A percentile compares a stretch with the other conserved stretches of the same genome.
Evolutionary conservation across 2,888 invertebrate genomes (phyloP).

Genomic region (Drosophila rubida): DNA sequence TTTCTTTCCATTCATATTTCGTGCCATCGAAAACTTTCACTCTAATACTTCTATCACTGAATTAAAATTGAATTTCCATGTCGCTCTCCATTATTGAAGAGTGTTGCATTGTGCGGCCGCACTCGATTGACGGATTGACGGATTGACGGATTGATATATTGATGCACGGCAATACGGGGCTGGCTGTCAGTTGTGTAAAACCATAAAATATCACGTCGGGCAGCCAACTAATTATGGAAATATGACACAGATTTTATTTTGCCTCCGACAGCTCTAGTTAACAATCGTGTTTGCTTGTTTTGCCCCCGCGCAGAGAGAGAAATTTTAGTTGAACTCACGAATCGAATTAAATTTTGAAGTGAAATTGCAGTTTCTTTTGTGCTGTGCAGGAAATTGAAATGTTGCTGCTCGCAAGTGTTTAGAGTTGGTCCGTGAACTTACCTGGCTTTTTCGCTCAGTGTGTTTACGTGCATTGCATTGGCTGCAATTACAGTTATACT

Average conservation of each 20-base stretch:
- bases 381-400: too few species aligned
- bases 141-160: not conserved
- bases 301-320: not conserved
- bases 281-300: not conserved
- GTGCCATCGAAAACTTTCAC: not conserved
- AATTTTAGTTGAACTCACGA: too few species aligned
- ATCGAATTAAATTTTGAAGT: too few species aligned
- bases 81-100: conserved; percentile 14
- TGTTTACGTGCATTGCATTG: conserved; percentile 1
- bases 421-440: not conserved
- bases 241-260: conserved; percentile 48
- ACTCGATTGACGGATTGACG: conserved; percentile 2
- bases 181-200: conserved; percentile 30
- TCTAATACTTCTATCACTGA: conserved; percentile 17
- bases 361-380: too few species aligned
- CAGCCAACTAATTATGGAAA: conserved; percentile 68
- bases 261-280: conserved; percentile 26
- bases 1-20: conserved; percentile 3
- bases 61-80: conserved; percentile 60
- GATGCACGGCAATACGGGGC: conserved; percentile 32
- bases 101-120: conserved; percentile 42
- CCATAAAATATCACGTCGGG: conserved; percentile 34
- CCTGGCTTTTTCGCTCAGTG: not conserved
- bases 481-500: conserved; percentile 12
- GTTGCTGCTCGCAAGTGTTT: too few species aligned